Conservation (phyloP, 2,113 vertebrate genomes). For the Bos javanicus region DNA sequence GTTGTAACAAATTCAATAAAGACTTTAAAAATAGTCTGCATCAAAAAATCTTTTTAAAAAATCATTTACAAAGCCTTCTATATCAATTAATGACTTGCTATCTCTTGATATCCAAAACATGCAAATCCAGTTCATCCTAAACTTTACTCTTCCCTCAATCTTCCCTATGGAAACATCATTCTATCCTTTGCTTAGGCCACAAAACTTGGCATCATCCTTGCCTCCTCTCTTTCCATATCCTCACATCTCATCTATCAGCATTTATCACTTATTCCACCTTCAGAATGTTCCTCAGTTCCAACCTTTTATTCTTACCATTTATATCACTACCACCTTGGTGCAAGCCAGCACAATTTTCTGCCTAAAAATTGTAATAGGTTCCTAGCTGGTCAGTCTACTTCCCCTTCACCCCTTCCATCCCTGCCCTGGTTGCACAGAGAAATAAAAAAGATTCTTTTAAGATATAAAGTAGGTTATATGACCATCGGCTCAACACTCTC, state of each 20-base stretch:
- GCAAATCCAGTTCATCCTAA: neutral
- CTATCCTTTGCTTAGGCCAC: neutral
- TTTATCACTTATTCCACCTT: neutral
- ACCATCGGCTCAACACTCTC: neutral
- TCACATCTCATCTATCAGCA: neutral
- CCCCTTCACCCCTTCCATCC: neutral
- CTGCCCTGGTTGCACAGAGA: neutral
- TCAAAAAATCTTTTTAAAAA: neutral
- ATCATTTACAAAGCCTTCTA: neutral
- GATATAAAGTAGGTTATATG: neutral
- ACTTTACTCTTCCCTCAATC: neutral
- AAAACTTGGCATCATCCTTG: neutral
- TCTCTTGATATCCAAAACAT: neutral
- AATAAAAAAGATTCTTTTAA: neutral
- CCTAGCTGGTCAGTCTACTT: neutral
- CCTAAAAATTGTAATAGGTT: neutral
- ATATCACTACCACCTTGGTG: neutral
- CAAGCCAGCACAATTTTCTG: neutral
- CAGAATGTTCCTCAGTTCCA: neutral
- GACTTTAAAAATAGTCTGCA: neutral
- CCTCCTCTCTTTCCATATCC: neutral
- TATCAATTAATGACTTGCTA: neutral
- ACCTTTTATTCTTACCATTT: neutral
- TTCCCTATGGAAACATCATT: rapidly evolving
- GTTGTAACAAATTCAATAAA: neutral